Base-by-base conservation (phyloP, 2,113 vertebrate species). In the Myiozetetes cayanensis region DNA sequence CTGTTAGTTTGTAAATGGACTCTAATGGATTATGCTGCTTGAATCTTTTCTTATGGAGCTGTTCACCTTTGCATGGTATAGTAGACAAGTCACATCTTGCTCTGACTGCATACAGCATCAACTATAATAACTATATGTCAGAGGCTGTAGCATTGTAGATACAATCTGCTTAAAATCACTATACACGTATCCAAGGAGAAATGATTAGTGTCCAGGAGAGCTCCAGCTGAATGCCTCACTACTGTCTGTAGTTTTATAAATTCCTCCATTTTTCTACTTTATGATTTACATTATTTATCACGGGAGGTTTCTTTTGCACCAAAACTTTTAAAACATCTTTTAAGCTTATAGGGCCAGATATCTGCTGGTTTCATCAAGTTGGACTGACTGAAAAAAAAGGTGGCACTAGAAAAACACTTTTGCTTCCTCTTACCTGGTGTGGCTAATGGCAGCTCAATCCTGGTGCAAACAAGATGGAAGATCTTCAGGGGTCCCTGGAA, bases 41-140 rank as follows among this genome's bases (percentile, higher is more conserved):
- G 92, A 89, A 78, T 97, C 87, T 87, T 94, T 94, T 94, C 93
- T 94, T 89, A 63, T 1, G 12, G 75, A 93, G 92, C 73, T 68
- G 82, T 97, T 97, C 96, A 96, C 92, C 95, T 97, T 96, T 97
- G 87, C 90, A 83, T 96, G 94, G 87, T 93, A 52, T 95, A 91
- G 90, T 22, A 95, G 94, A 94, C 84, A 90, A 96, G 94, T 92
- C 87, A 93, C 82, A 96, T 96, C 93, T 96, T 96, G 79, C 92
- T 92, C 82, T 96, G 94, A 96, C 62, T 92, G 90, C 85, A 85
- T 0, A 10, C 70, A 87, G 52, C 66, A 93, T 77, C 90, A 85
- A 4, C 83, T 95, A 31, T 94, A 96, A 96, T 94, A 93, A 90
- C 82, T 91, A 33, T 94, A 96, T 93, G 94, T 96, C 92, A 96